Evolutionary conservation across 2,888 invertebrate species (phyloP).

Genomic region (Malthinus flaveolus): DNA sequence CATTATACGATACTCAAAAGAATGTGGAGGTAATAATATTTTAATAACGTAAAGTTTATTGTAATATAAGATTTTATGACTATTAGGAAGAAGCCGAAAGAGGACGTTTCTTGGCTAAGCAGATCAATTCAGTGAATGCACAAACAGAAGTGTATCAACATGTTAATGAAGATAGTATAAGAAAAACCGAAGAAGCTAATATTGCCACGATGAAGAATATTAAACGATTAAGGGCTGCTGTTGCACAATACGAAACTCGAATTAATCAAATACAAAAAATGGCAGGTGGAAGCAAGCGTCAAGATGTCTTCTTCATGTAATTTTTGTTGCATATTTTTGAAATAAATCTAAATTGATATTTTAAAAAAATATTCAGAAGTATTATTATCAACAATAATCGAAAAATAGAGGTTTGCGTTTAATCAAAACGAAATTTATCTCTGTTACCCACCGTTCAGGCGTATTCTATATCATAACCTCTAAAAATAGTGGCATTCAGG

Average conservation of each 20-base stretch:
- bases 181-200: constrained; percentile 48
- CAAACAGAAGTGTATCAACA: constrained; percentile 47
- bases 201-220: constrained; percentile 50
- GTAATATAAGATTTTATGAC: constrained; percentile 1
- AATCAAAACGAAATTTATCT: too few relatives aligned
- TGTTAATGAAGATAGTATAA: constrained; percentile 47
- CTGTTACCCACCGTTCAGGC: too few relatives aligned
- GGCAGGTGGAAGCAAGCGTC: not conserved
- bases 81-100: constrained; percentile 47
- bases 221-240: constrained; percentile 43
- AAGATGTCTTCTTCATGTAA: constrained; percentile 1
- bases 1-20: constrained; percentile 48
- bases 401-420: too few relatives aligned
- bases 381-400: too few relatives aligned
- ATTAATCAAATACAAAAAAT: constrained; percentile 37
- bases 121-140: constrained; percentile 48
- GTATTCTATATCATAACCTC: too few relatives aligned
- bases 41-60: not conserved
- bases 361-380: too few relatives aligned
- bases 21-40: constrained; percentile 44
- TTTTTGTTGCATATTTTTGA: not conserved
- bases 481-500: too few relatives aligned
- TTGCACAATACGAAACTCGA: constrained; percentile 44
- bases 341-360: too few relatives aligned
- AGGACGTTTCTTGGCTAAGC: constrained; percentile 48